Evolutionary conservation across 1,140 invertebrate genomes (phyloP).

Genomic region (Orius laevigatus): DNA sequence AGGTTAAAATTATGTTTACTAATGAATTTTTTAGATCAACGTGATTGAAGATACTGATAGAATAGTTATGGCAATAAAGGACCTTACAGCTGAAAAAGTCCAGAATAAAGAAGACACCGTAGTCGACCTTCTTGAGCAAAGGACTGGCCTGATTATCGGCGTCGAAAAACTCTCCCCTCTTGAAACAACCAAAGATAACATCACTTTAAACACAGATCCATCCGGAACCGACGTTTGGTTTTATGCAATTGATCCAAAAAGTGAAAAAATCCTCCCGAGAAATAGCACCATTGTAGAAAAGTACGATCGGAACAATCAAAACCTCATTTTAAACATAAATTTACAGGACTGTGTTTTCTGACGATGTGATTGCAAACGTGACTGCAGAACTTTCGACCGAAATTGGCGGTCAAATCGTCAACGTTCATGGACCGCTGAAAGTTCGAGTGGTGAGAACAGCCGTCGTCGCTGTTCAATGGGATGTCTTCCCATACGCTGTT

Average conservation of each 20-base stretch:
- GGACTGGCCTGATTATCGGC: constrained; percentile 53
- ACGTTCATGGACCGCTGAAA: constrained; percentile 47
- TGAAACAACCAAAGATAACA: constrained; percentile 46
- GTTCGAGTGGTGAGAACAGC: constrained; percentile 29
- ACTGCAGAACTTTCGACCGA: constrained; percentile 28
- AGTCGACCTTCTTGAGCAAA: constrained; percentile 50
- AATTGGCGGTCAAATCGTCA: constrained; percentile 17
- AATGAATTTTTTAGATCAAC: constrained; percentile 33
- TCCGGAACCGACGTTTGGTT: constrained; percentile 75
- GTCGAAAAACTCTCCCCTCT: constrained; percentile 57
- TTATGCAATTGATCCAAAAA: constrained; percentile 64
- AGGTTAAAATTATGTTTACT: not conserved
- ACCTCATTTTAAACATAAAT: no score
- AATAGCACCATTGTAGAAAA: constrained; percentile 52
- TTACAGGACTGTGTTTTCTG: constrained; percentile 11
- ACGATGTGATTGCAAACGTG: constrained; percentile 37
- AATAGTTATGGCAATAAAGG: constrained; percentile 58
- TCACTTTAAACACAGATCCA: constrained; percentile 51
- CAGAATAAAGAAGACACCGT: constrained; percentile 45
- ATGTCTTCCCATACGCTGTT: constrained; percentile 69
- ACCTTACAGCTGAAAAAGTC: constrained; percentile 52
- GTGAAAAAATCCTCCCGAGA: constrained; percentile 50
- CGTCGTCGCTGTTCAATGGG: constrained; percentile 44
- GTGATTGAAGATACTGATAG: constrained; percentile 49
- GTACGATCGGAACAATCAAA: no score